These are phyloP conservation scores for Fundulus diaphanus DNA, from an alignment of 2,797 vertebrate genomes.

Conservation along the genomic window DNA sequence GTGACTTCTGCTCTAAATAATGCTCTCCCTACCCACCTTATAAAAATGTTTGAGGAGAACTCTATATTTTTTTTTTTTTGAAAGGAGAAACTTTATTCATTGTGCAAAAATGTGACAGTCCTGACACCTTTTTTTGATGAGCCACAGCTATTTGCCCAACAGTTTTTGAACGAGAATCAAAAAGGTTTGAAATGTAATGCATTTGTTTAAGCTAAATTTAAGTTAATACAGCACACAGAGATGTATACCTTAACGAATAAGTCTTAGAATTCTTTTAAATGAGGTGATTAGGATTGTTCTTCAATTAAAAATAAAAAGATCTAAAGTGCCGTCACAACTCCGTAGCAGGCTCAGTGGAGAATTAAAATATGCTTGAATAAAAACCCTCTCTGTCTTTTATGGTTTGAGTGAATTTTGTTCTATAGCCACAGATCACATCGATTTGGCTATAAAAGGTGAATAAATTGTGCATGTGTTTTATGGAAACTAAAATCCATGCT, in stretches of 20 bases:
- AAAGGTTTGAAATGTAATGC: neutral
- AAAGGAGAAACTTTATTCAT: neutral
- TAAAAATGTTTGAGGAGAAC: neutral
- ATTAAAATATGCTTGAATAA: constrained; percentile 68
- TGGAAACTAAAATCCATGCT: constrained; percentile 77
- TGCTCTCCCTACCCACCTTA: too few relatives aligned
- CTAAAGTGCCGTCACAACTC: constrained; percentile 6
- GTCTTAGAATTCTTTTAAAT: neutral
- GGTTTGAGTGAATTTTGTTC: constrained; percentile 32
- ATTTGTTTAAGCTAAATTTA: neutral
- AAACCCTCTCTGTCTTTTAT: constrained; percentile 54
- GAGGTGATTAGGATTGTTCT: neutral
- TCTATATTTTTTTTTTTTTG: neutral
- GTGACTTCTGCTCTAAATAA: too few relatives aligned
- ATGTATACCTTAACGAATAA: neutral
- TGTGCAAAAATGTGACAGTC: neutral
- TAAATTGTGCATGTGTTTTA: constrained; percentile 71
- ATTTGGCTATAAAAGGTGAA: constrained; percentile 70
- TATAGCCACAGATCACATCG: constrained; percentile 48
- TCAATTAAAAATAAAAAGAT: constrained; percentile 3
- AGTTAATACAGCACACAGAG: neutral
- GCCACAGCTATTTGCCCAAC: neutral
- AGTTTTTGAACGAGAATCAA: neutral
- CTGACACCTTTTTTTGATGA: neutral
- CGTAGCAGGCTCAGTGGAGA: constrained; percentile 13